Evolutionary conservation across 2,113 vertebrate species (phyloP).

Genomic region (Sapajus apella): DNA sequence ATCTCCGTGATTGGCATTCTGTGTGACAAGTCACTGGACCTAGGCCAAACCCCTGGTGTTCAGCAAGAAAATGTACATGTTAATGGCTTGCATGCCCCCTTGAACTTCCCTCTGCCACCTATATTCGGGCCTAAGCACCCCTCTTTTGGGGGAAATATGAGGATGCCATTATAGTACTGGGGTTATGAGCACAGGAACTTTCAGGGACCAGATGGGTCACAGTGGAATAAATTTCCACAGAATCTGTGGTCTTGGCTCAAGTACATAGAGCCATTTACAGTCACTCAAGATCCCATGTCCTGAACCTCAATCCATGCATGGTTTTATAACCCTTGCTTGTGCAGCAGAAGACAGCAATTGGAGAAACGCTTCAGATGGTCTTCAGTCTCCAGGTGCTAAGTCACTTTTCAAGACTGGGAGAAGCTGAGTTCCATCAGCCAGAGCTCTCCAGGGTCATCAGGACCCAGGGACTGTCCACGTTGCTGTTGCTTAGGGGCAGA

Average conservation of each 20-base stretch:
- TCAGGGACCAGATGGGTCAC: not conserved
- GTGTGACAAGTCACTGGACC: too few species aligned
- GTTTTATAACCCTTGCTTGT: not conserved
- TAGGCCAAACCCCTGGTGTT: not conserved
- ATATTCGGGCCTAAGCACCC: not conserved
- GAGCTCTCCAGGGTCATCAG: not conserved
- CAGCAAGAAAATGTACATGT: not conserved
- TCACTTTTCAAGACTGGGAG: not conserved
- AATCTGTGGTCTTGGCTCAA: not conserved
- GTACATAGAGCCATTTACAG: not conserved
- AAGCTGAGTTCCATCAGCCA: not conserved
- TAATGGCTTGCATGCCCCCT: not conserved
- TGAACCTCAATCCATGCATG: rapidly evolving
- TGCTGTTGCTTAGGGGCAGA: not conserved
- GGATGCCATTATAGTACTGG: not conserved
- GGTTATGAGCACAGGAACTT: not conserved
- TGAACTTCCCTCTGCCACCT: not conserved
- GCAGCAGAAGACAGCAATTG: rapidly evolving
- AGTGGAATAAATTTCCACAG: not conserved
- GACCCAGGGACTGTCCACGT: not conserved
- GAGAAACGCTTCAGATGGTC: not conserved
- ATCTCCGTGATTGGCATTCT: not conserved
- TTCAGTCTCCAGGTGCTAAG: not conserved
- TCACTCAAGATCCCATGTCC: not conserved
- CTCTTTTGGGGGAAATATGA: not conserved